phyloP scores from a whole-genome alignment of 2,888 invertebrate species.

The Cerceris rybyensis region DNA sequence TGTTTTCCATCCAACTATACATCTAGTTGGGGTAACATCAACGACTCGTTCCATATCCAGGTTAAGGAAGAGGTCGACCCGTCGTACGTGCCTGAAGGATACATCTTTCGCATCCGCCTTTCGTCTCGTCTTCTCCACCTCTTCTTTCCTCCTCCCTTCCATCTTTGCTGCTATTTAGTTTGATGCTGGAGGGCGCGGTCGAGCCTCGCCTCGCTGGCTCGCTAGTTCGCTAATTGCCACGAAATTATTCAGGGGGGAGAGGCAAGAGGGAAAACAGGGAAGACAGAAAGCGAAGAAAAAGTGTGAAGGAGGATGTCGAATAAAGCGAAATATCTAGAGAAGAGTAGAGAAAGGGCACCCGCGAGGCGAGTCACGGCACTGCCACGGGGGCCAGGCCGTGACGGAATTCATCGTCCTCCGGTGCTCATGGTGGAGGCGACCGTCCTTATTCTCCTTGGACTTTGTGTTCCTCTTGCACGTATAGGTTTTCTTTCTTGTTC shows the following conservation, averaged over 20 bases:
- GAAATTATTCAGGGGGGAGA: slow-evolving; percentile 66
- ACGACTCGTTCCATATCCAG: slow-evolving; percentile 39
- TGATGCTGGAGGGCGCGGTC: slow-evolving; percentile 27
- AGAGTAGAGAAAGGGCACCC: slow-evolving; percentile 34
- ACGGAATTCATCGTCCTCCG: slow-evolving; percentile 61
- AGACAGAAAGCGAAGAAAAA: background rate
- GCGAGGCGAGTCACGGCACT: slow-evolving; percentile 56
- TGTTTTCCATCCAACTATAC: background rate
- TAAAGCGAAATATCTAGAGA: background rate
- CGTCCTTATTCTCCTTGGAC: slow-evolving; percentile 27
- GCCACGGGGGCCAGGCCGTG: slow-evolving; percentile 54
- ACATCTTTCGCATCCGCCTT: slow-evolving; percentile 25
- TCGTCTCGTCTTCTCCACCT: slow-evolving; percentile 2
- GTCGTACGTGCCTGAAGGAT: slow-evolving; percentile 38
- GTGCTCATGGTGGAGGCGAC: slow-evolving; percentile 32
- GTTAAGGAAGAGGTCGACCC: slow-evolving; percentile 41
- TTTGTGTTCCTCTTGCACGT: slow-evolving; percentile 25
- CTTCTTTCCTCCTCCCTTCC: background rate
- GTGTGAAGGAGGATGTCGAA: no score
- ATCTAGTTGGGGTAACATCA: slow-evolving; percentile 1
- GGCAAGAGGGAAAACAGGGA: slow-evolving; percentile 22
- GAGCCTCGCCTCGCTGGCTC: background rate
- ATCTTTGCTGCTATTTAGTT: slow-evolving; percentile 20
- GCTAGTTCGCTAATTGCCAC: slow-evolving; percentile 65
- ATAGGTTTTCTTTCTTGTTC: slow-evolving; percentile 1